These are phyloP conservation scores for Bombycilla garrulus DNA, from an alignment of 2,113 vertebrate genomes.

Conservation along the genomic window DNA sequence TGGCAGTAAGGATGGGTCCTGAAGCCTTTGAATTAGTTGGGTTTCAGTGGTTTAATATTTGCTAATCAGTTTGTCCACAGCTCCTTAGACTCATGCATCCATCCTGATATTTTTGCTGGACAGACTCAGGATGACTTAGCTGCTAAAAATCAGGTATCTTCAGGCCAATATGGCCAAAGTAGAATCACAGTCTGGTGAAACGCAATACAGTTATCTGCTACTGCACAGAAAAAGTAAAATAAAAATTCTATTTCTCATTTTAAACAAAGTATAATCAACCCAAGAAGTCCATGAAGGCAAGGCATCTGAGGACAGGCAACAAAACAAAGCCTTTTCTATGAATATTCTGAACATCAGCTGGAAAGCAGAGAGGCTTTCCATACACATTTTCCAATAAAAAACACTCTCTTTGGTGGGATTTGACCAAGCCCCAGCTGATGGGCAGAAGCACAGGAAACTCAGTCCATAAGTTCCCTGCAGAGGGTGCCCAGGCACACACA, in stretches of 20 bases:
- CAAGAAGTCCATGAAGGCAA: not conserved
- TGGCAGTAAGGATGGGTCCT: not conserved
- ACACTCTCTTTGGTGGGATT: not conserved
- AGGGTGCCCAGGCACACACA: not conserved
- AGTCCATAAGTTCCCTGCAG: not conserved
- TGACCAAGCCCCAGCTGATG: not conserved
- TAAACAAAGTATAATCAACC: not conserved
- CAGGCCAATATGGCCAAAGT: constrained; percentile 40
- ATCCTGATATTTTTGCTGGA: not conserved
- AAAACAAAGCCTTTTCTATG: not conserved
- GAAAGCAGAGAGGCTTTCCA: not conserved
- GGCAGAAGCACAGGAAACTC: not conserved
- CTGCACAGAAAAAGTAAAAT: not conserved
- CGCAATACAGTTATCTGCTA: not conserved
- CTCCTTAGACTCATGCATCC: not conserved
- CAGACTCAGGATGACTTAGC: not conserved
- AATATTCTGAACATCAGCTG: not conserved
- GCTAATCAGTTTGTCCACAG: not conserved
- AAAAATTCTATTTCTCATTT: not conserved
- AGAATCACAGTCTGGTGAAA: not conserved
- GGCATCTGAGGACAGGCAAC: not conserved
- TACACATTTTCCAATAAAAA: not conserved
- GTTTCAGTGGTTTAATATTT: not conserved
- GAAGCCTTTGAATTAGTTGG: not conserved
- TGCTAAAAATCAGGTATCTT: not conserved